Evolutionary conservation across 2,888 invertebrate genomes (phyloP), one percentile per base, ranked within the genome.

Genomic region (Lasioglossum marginatum): DNA sequence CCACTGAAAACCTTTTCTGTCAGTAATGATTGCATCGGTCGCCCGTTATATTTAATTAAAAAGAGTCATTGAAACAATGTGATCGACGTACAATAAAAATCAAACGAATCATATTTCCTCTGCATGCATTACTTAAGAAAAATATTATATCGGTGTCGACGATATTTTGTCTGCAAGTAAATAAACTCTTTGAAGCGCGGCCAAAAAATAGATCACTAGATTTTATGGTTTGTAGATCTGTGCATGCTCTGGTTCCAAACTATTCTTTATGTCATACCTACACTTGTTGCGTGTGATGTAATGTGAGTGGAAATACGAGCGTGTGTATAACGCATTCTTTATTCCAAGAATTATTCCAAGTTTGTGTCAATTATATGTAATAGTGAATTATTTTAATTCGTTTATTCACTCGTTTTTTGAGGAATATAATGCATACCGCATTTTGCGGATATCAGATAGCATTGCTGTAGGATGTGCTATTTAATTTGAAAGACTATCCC

Each of bases 231-330:
- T 37, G 19, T 23, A 37, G 10, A 23, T 19, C 12, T 57, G n/a
- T 57, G 12, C 23, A 37, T 34, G 68, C 37, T 37, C 31, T 1
- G 31, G 37, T 37, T 23, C 37, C 34, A 68, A 23, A 37, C 68
- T 34, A 23, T 66, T 37, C 34, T 23, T 34, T 68, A 68, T 23
- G 37, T 10, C 68, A 12, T 37, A 23, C 37, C 37, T 68, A 8
- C 19, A 68, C 68, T 68, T 68, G 68, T 68, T 68, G 68, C 68
- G 34, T 68, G 23, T 63, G 5, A 63, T 31, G 60, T 31, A 6
- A 63, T 63, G 5, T 16, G 4, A n/a, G n/a, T 4, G n/a, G n/a
- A 57, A 57, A n/a, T 12, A 12, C n/a, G 57, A 57, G n/a, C 12
- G 1, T 57, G n/a, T 4, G n/a, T n/a, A 27, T 4, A n/a, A 57